Evolutionary conservation across 1,140 invertebrate genomes (phyloP), one percentile per base, ranked within the genome.

Genomic region (Drosophila subobscura): DNA sequence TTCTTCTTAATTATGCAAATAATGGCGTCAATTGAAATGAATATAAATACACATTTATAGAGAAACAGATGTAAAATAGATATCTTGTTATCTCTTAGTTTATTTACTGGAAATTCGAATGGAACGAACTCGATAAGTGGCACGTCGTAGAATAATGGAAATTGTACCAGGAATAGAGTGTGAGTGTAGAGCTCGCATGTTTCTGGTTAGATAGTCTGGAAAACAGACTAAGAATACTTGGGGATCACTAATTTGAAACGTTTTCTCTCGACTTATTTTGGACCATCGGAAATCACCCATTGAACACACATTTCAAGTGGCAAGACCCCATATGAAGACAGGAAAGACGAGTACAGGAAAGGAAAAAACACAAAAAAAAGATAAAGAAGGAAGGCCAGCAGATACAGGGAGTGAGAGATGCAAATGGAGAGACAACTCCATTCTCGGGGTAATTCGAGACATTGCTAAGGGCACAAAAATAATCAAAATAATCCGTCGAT

Each of bases 261-360:
- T 20, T 20, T 20, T 6, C 5, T 5, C 25, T 33, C 2, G 29
- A 10, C 29, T 10, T 10, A 54, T 46, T 42, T 45, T 22, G 42
- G 67, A 27, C 44, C 61, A 72, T 72, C 67, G 42, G 58, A 72
- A 54, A 72, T 60, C 53, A 72, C 47, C 51, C 44, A 50, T 71
- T 63, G 44, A 63, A 40, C 42, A 49, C 42, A 54, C 57, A 37
- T 49, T 42, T 41, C n/a, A 20, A 60, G 66, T 25, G 47, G 49
- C 44, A 66, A 33, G 47, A 37, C 45, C 70, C 68, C 70, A 50
- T 54, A 57, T 33, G 47, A 14, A n/a, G 47, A 41, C 33, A 42
- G 68, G 25, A 63, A 72, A 72, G 37, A 37, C 50, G 5, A 72
- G 23, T 23, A 42, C 29, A 3, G 29, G 29, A 61, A 53, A 22